Base-by-base conservation (phyloP, 2,888 invertebrate species). In the Nymphalis urticae region DNA sequence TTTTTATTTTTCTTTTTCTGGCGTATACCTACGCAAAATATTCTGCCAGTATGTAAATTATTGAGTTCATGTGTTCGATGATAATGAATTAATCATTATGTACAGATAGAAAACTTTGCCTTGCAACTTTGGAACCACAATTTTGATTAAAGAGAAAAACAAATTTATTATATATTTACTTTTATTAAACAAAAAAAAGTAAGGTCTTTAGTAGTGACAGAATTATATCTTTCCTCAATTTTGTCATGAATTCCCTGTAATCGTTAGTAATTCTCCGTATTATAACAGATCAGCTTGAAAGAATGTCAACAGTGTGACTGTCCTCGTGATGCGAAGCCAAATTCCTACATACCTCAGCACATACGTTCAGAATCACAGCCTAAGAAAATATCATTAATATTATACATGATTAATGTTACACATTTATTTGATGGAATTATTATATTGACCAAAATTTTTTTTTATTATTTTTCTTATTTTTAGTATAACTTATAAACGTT, bases 281-380 rank as follows among this genome's bases (percentile, higher is more conserved):
- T 16, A 47, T 48, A 48, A 58, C 59, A 48, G 62, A 62, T 69
- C 62, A 53, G 6, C 66, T 32, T n/a, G 4, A 24, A 63, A 53
- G 70, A 66, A 70, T 70, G 66, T 60, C 42, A 63, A 16, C 62
- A 59, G 19, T 13, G 47, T 58, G 54, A n/a, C 32, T 32, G 58
- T 58, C 69, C 69, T 62, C 42, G 32, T 62, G 62, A 59, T 58
- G 50, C 61, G 58, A 59, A 51, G 66, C 69, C 69, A 66, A 69
- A 60, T 60, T 53, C 53, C 24, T 53, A 16, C 53, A 53, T 53
- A 53, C 16, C 16, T 53, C 24, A 21, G 4, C 16, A 53, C 53
- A 51, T 53, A 16, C 53, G 21, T 42, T 42, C 13, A 13, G 42
- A 13, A 42, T 42, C 42, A 42, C 13, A 13, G 4, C 13, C 4